Conservation (phyloP, 2,888 invertebrate species). For the Morpho helenor region DNA sequence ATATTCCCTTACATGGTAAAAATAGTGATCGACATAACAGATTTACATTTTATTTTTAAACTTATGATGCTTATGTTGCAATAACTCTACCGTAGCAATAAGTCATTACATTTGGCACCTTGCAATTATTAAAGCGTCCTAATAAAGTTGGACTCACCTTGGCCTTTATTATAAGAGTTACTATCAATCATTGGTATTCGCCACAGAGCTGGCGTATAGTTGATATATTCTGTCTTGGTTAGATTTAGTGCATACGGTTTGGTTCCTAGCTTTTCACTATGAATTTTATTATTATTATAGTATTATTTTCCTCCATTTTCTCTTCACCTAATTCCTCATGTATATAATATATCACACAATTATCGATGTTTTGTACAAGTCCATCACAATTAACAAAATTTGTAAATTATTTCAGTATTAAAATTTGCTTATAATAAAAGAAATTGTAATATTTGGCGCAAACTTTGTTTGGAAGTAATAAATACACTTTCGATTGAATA, state of each 20-base stretch:
- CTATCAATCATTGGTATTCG: slow-evolving; percentile 62
- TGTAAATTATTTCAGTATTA: slow-evolving; percentile 11
- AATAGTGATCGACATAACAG: too few relatives aligned
- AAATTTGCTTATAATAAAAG: too few relatives aligned
- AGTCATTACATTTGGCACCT: slow-evolving; percentile 55
- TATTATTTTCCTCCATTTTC: background rate
- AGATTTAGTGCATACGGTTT: slow-evolving; percentile 17
- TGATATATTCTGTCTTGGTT: slow-evolving; percentile 20
- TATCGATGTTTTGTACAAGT: too few relatives aligned
- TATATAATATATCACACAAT: too few relatives aligned
- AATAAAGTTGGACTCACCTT: slow-evolving; percentile 61
- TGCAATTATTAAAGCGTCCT: slow-evolving; percentile 50
- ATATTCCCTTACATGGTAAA: too few relatives aligned
- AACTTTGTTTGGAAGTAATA: too few relatives aligned
- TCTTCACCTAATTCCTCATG: background rate
- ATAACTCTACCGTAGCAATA: slow-evolving; percentile 30
- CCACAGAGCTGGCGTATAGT: slow-evolving; percentile 27
- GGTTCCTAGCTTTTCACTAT: slow-evolving; percentile 14
- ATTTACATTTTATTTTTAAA: too few relatives aligned
- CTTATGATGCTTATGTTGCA: too few relatives aligned
- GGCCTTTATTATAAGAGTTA: slow-evolving; percentile 44
- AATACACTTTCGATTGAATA: too few relatives aligned
- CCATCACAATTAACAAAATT: slow-evolving; percentile 10
- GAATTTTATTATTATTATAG: background rate
- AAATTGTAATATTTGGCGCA: too few relatives aligned